Evolutionary conservation across 2,113 vertebrate genomes (phyloP).

Genomic region (Microcebus jonahi): DNA sequence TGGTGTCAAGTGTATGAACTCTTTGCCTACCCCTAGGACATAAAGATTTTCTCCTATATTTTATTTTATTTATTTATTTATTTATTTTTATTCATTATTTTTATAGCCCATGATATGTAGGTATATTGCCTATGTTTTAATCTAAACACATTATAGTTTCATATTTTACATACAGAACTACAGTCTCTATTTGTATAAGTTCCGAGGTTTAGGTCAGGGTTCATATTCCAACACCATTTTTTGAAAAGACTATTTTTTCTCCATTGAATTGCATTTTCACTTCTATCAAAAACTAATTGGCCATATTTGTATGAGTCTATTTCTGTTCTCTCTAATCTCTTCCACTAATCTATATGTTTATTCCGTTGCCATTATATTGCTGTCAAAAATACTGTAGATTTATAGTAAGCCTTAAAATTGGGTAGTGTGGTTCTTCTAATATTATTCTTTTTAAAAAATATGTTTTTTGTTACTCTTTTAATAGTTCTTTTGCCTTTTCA

Average conservation of each 20-base stretch:
- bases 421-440: not conserved
- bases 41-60: not conserved
- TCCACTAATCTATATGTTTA: not conserved
- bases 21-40: not conserved
- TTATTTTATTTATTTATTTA: not conserved
- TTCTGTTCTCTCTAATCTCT: not conserved
- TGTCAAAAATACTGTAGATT: not conserved
- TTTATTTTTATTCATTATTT: not conserved
- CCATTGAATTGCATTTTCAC: not conserved
- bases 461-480: not conserved
- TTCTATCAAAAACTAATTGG: not conserved
- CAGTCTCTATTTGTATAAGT: not conserved
- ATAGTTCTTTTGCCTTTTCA: not conserved
- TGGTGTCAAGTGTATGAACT: not conserved
- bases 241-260: not conserved
- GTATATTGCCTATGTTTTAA: not conserved
- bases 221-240: not conserved
- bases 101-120: too few relatives aligned
- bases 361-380: not conserved
- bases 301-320: not conserved
- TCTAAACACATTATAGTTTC: not conserved
- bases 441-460: not conserved
- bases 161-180: not conserved
- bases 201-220: not conserved
- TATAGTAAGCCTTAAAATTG: not conserved